Evolutionary conservation across 2,113 vertebrate species (phyloP).

Genomic region (Marmota flaviventris): DNA sequence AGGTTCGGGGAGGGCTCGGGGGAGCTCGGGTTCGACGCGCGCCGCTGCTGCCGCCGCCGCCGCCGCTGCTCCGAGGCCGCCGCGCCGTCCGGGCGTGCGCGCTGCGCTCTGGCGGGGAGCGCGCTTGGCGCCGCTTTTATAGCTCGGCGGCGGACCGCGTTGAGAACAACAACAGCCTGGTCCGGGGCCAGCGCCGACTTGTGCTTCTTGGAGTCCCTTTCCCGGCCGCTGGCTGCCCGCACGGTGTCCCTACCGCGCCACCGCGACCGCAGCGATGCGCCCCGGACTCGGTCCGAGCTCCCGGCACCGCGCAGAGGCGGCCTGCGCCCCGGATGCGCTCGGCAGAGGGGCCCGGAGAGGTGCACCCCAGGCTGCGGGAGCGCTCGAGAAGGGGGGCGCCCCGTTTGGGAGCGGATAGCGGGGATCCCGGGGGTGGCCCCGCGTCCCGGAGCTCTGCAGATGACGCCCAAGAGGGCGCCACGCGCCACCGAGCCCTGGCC

Average conservation of each 20-base stretch:
- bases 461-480: slow-evolving; percentile 23
- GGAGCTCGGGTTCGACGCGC: not conserved
- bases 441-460: not conserved
- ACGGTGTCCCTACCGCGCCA: not conserved
- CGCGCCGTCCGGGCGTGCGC: slow-evolving; percentile 2
- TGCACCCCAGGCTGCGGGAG: slow-evolving; percentile 70
- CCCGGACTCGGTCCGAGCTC: slow-evolving; percentile 35
- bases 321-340: not conserved
- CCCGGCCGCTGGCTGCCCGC: slow-evolving; percentile 42
- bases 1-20: too few species aligned
- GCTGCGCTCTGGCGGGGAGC: slow-evolving; percentile 64
- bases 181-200: slow-evolving; percentile 84
- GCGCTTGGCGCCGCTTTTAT: slow-evolving; percentile 85
- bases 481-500: not conserved
- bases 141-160: slow-evolving; percentile 89
- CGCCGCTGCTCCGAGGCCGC: too few species aligned
- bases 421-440: not conserved
- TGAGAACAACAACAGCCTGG: slow-evolving; percentile 93
- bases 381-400: slow-evolving; percentile 84
- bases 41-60: not conserved
- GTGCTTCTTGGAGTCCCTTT: slow-evolving; percentile 88
- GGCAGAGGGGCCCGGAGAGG: slow-evolving; percentile 71
- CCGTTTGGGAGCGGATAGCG: slow-evolving; percentile 37
- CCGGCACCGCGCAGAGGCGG: not conserved
- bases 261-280: not conserved